Evolutionary conservation across 1,140 invertebrate species (phyloP), one percentile per base, ranked within the genome.

Genomic region (Drosophila triauraria): DNA sequence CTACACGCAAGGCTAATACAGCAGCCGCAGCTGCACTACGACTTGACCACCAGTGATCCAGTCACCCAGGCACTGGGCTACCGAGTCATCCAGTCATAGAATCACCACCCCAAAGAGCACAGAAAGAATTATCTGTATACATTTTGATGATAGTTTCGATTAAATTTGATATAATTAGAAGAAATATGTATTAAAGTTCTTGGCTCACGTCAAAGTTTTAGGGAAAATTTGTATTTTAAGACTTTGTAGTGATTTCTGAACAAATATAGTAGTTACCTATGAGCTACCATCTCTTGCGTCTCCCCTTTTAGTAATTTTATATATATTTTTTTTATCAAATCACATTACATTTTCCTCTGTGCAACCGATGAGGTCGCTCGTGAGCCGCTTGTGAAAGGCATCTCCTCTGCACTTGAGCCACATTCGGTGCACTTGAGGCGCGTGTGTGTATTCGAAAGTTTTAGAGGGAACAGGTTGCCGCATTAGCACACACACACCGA

Each of bases 341-440:
- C 20, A 6, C 5, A n/a, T 4, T 15, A 23, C 12, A 15, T 67
- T 67, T 63, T 23, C 1, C 13, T 4, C 27, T 64, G 64, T 67
- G 61, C 75, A 62, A 27, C 15, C 25, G 60, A 23, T 56, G 38
- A 64, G 75, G 72, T 65, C 69, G 44, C 50, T 46, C 60, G 67
- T 65, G 78, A 78, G 48, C 32, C 20, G 53, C 78, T 72, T 78
- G 75, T 78, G 75, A 78, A 78, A 78, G 75, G 75, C 65, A 78
- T 78, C 65, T 86, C 80, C 35, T 40, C 35, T 84, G 83, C 84
- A 87, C 83, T 87, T 86, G 83, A 87, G 72, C 83, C 80, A 86
- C 79, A 86, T 86, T 83, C 53, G 63, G 63, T 86, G 83, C 83
- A 87, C 83, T 86, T 86, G 83, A 86, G 78, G 68, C 63, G 68